A percentile compares a stretch with the other conserved stretches of the same genome.
Evolutionary conservation across 2,113 vertebrate species (phyloP).

Genomic region (Ammodytes marinus): DNA sequence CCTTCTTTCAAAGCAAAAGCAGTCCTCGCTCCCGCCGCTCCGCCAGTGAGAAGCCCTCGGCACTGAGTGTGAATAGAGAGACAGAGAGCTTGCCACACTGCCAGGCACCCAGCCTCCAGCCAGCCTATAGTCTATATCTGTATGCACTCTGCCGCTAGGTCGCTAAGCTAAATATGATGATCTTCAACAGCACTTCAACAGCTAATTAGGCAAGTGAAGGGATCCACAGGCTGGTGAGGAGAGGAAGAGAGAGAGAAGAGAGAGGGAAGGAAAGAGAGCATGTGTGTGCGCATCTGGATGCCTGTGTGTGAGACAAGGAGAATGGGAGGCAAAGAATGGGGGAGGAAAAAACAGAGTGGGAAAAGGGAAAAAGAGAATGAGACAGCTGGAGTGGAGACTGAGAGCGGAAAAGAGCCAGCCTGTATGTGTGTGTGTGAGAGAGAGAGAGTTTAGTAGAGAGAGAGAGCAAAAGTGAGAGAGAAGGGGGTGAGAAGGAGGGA

Average conservation of each 20-base stretch:
- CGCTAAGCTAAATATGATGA: slow-evolving; percentile 77
- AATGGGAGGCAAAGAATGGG: slow-evolving; percentile 53
- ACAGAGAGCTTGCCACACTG: slow-evolving; percentile 64
- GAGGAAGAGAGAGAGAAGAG: slow-evolving; percentile 5
- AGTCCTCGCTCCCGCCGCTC: slow-evolving; percentile 69
- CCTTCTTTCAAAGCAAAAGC: slow-evolving; percentile 69
- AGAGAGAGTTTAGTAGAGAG: slow-evolving; percentile 5
- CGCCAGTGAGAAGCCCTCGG: slow-evolving; percentile 58
- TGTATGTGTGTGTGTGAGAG: slow-evolving; percentile 9
- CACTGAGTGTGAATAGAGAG: slow-evolving; percentile 65
- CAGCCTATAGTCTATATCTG: slow-evolving; percentile 69
- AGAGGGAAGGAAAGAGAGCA: neutral
- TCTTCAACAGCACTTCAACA: slow-evolving; percentile 77
- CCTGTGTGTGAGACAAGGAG: slow-evolving; percentile 34
- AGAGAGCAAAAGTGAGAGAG: slow-evolving; percentile 9
- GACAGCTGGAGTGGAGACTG: slow-evolving; percentile 52
- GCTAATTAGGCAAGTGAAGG: slow-evolving; percentile 79
- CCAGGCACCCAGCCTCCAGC: slow-evolving; percentile 59
- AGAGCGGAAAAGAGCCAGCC: slow-evolving; percentile 31
- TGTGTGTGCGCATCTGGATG: slow-evolving; percentile 33
- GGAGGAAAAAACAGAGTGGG: slow-evolving; percentile 52
- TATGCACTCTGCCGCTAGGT: slow-evolving; percentile 69
- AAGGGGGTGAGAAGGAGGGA: slow-evolving; percentile 34
- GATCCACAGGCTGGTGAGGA: slow-evolving; percentile 71
- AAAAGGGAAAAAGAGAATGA: slow-evolving; percentile 67